phyloP scores from a whole-genome alignment of 2,888 invertebrate species.

The Ceriagrion tenellum region DNA sequence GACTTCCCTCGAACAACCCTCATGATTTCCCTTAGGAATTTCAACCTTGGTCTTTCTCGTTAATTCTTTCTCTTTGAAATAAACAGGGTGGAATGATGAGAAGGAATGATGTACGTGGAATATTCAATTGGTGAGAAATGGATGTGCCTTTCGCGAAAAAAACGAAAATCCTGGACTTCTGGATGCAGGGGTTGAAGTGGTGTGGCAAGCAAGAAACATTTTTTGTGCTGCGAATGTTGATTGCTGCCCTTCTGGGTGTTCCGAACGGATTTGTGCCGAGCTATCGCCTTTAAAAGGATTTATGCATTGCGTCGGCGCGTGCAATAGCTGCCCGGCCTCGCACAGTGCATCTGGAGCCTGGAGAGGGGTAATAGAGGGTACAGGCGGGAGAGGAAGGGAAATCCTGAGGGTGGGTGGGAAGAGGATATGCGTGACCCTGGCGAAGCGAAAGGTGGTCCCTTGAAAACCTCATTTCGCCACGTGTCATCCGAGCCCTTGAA shows the following conservation, averaged over 20 bases:
- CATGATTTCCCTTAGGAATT: no score
- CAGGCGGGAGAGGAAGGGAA: background rate
- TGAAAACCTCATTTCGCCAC: background rate
- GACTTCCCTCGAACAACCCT: no score
- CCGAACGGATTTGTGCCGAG: background rate
- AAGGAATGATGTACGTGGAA: no score
- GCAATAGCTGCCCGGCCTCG: background rate
- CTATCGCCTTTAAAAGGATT: conserved; percentile 13
- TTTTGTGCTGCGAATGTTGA: background rate
- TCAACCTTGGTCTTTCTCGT: no score
- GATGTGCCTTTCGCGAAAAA: no score
- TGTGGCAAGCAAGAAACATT: background rate
- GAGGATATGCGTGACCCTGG: background rate
- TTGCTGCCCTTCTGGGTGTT: background rate
- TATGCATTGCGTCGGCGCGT: conserved; percentile 32
- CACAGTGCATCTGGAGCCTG: background rate
- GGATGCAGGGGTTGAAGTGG: no score
- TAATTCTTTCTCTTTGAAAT: no score
- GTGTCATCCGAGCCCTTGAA: background rate
- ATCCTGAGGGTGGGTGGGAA: background rate
- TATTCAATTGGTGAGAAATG: no score
- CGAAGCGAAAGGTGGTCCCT: background rate
- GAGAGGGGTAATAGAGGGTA: background rate
- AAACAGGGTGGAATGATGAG: no score
- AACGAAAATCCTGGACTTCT: no score